Evolutionary conservation across 2,113 vertebrate species (phyloP), one percentile per base, ranked within the genome.

Genomic region (Aramus guarauna): DNA sequence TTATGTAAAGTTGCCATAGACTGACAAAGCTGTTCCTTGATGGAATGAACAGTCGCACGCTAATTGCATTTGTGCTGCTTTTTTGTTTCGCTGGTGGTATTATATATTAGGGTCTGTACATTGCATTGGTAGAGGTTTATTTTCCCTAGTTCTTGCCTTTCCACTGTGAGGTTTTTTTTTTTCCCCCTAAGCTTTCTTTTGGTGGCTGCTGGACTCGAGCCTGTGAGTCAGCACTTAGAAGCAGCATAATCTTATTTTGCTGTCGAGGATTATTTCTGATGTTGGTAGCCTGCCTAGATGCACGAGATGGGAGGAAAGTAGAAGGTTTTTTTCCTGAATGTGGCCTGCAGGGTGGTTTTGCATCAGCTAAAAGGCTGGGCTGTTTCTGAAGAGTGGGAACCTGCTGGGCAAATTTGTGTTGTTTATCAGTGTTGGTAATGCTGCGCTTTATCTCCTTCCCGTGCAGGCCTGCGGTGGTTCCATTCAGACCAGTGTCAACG

Each of bases 401-500:
- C 47, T 45, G 15, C 80, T 58, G 71, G 74, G 45, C 3, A 41
- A 20, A 13, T 26, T 1, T 8, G 1, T 68, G 50, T 48, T 32
- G 14, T 5, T 12, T 50, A 26, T 41, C 60, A 47, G 41, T 6
- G 4, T 24, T 34, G 47, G 17, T 80, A 5, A 80, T 1, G 12
- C 37, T 2, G 0, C 0, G 3, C 19, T 76, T 37, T 60, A 7
- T 64, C 50, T 74, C 69, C 22, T 21, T 43, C 76, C 47, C 5
- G 2, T 55, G 37, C 95, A 99, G 99, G 99, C 99, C 56, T 99
- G 99, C 1, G 99, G 99, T 1, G 99, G 99, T 76, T 99, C 99
- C 79, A 99, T 99, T 95, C 99, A 99, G 98, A 99, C 99, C 4
- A 99, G 99, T 27, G 99, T 99, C 18, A 98, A 98, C 11, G 91